A percentile compares a stretch with the other conserved stretches of the same genome.
These are phyloP conservation scores for Nasua narica DNA, from an alignment of 2,797 vertebrate species.

Conservation along the genomic window DNA sequence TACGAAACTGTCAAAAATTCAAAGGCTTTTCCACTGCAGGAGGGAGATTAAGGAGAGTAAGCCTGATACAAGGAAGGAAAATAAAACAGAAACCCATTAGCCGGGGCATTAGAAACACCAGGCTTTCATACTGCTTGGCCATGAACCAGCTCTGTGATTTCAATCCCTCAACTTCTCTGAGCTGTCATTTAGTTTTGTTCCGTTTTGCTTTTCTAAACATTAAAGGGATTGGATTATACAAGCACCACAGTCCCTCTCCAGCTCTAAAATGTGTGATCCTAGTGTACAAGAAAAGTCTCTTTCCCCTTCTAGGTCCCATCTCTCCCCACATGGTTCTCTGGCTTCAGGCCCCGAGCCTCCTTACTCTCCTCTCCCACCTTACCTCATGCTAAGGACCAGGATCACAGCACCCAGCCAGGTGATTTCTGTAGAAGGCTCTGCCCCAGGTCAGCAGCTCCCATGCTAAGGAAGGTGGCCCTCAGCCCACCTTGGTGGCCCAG, in stretches of 20 bases:
- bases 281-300: not conserved
- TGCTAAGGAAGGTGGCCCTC: not conserved
- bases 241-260: not conserved
- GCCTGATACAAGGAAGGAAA: not conserved
- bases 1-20: not conserved
- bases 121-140: not conserved
- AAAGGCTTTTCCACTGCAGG: not conserved
- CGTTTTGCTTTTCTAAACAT: not conserved
- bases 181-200: not conserved
- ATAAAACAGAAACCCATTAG: not conserved
- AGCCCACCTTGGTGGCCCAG: no score
- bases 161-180: not conserved
- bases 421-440: not conserved
- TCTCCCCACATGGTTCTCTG: not conserved
- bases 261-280: not conserved
- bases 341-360: not conserved
- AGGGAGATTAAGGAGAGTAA: not conserved
- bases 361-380: not conserved
- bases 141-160: not conserved
- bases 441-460: not conserved
- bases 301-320: not conserved
- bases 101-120: not conserved
- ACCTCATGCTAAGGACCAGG: not conserved
- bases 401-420: not conserved
- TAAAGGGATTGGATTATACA: not conserved